A percentile compares a stretch with the other conserved stretches of the same genome.
Conservation (phyloP, 2,888 invertebrate species). For the Phyllotreta striolata region DNA sequence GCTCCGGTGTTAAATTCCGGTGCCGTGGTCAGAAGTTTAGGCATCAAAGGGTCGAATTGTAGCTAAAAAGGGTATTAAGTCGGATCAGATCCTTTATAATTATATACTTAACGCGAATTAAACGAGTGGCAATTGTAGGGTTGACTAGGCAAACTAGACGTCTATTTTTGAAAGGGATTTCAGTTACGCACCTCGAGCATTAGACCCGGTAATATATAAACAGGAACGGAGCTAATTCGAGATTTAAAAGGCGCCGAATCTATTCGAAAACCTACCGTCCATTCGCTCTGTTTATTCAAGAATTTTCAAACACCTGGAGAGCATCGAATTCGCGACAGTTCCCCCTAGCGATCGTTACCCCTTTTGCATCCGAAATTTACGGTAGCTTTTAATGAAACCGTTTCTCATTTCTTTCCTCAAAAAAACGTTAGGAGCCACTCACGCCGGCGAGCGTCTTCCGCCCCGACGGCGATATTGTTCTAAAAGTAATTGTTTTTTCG, state of each 20-base stretch:
- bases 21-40: constrained; percentile 8
- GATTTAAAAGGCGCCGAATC: neutral
- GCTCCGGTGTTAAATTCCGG: neutral
- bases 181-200: constrained; percentile 12
- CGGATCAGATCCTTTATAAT: constrained; percentile 26
- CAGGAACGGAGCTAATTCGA: neutral
- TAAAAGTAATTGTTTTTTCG: no score
- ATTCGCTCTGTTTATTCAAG: no score
- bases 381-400: no score
- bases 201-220: constrained; percentile 7
- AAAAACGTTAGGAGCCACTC: no score
- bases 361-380: no score
- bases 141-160: constrained; percentile 31
- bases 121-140: constrained; percentile 30
- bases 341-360: no score
- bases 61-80: constrained; percentile 31
- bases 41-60: constrained; percentile 27
- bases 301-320: no score
- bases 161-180: constrained; percentile 31
- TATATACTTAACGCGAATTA: constrained; percentile 30
- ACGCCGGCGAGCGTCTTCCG: no score
- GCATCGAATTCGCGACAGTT: no score
- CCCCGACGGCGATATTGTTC: no score
- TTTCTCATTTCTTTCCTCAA: no score
- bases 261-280: neutral